These are phyloP conservation scores for Tetraneura akinire DNA, from an alignment of 1,140 invertebrate species.

Conservation along the genomic window DNA sequence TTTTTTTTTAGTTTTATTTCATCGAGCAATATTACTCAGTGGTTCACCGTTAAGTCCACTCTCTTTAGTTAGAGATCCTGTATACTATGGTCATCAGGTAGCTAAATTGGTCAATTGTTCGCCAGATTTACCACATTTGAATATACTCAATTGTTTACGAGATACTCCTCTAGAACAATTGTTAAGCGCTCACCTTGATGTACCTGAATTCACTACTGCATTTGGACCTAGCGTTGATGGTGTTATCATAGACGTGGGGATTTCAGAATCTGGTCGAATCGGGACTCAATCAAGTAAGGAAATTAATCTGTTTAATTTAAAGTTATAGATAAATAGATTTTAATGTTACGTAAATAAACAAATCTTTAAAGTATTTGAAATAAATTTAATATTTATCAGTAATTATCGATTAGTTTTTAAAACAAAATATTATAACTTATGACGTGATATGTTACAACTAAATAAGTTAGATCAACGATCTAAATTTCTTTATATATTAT, in stretches of 20 bases:
- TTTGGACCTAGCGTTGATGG: slow-evolving; percentile 91
- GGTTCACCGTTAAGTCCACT: slow-evolving; percentile 91
- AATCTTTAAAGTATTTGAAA: no score
- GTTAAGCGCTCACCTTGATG: slow-evolving; percentile 71
- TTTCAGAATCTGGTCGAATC: neutral
- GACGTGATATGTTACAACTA: no score
- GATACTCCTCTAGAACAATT: slow-evolving; percentile 74
- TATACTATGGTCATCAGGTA: slow-evolving; percentile 82
- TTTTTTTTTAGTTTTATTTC: slow-evolving; percentile 75
- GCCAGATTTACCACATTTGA: slow-evolving; percentile 70
- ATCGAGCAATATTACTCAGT: slow-evolving; percentile 91
- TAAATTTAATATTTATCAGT: no score
- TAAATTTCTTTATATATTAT: no score
- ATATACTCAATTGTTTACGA: slow-evolving; percentile 80
- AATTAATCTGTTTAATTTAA: no score
- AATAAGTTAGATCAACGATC: no score
- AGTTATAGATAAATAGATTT: no score
- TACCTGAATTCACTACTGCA: slow-evolving; percentile 80
- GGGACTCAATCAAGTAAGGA: neutral
- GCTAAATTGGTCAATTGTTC: slow-evolving; percentile 86
- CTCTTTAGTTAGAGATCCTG: slow-evolving; percentile 86
- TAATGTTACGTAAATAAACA: no score
- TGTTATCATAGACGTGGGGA: slow-evolving; percentile 77
- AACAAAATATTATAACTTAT: no score
- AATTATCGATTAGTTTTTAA: no score